Evolutionary conservation across 2,888 invertebrate genomes (phyloP), one percentile per base, ranked within the genome.

Genomic region (Meloe dianella): DNA sequence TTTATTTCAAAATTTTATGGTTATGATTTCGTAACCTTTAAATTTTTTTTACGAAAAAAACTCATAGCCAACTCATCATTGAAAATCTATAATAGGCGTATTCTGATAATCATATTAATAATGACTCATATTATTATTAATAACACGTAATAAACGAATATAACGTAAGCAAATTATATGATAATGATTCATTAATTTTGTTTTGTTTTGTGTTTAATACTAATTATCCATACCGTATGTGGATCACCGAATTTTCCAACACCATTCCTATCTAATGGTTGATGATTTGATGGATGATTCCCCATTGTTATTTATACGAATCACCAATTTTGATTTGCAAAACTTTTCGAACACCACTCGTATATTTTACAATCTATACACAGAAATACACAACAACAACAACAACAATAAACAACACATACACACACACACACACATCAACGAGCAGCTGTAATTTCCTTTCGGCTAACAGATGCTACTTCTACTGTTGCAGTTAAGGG

Each of bases 231-330:
- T 83, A 84, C 84, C 83, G 82, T 75, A 66, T 80, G 76, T 54
- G 81, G 77, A 80, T 84, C 84, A 64, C 84, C 84, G 70, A 83
- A 84, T 77, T 82, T 83, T 47, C 85, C 86, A 70, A 86, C 84
- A 76, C 86, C 85, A 71, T 88, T 89, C 83, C 90, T 88, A 82
- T 93, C 93, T 83, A 93, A 87, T 77, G 93, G 93, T 84, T 92
- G 92, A 84, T 93, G 93, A 80, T 92, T 91, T 75, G 93, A 93
- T 80, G 92, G 91, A 85, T 92, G 92, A 84, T 93, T 93, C 80
- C 93, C 93, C 93, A 93, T 93, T 76, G 73, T 84, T 77, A n/a
- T 17, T 67, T 73, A 63, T 69, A 47, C 71, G 64, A 68, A 72
- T 56, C 54, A 70, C 59, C 35, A 58, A 67, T 68, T 27, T 27